Conservation (phyloP, 2,888 invertebrate genomes). For the Stenodema calcarata region DNA sequence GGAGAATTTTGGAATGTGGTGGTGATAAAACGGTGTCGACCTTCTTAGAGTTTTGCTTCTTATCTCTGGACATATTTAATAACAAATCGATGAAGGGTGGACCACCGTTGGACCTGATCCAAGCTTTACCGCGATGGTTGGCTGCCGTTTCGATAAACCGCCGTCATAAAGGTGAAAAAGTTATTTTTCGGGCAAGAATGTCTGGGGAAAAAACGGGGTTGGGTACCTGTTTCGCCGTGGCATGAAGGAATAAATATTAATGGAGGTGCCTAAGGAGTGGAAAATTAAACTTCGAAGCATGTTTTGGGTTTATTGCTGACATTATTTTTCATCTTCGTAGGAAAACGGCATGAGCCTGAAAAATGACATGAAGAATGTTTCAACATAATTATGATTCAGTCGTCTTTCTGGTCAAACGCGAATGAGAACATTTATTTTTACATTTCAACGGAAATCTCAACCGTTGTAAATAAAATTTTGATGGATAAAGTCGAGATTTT, state of each 20-base stretch:
- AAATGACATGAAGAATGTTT: too few relatives aligned
- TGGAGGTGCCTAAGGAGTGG: neutral
- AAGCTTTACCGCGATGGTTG: neutral
- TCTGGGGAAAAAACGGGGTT: neutral
- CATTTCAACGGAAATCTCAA: too few relatives aligned
- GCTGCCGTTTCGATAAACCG: neutral
- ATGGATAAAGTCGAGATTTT: too few relatives aligned
- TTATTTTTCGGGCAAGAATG: neutral
- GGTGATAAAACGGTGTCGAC: neutral
- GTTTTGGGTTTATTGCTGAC: neutral
- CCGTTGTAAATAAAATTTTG: too few relatives aligned
- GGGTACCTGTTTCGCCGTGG: neutral
- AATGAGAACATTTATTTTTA: too few relatives aligned
- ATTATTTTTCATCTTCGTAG: neutral
- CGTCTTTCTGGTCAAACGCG: too few relatives aligned
- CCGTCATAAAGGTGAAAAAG: neutral
- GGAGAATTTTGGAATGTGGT: neutral
- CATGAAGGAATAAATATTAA: neutral
- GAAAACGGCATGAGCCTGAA: too few relatives aligned
- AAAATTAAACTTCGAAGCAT: neutral
- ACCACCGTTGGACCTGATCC: neutral
- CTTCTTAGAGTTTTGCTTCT: neutral
- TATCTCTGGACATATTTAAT: neutral
- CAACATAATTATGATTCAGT: too few relatives aligned
- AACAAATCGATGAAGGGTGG: neutral